phyloP scores from a whole-genome alignment of 2,113 vertebrate species.

The Ardeotis arabs region DNA sequence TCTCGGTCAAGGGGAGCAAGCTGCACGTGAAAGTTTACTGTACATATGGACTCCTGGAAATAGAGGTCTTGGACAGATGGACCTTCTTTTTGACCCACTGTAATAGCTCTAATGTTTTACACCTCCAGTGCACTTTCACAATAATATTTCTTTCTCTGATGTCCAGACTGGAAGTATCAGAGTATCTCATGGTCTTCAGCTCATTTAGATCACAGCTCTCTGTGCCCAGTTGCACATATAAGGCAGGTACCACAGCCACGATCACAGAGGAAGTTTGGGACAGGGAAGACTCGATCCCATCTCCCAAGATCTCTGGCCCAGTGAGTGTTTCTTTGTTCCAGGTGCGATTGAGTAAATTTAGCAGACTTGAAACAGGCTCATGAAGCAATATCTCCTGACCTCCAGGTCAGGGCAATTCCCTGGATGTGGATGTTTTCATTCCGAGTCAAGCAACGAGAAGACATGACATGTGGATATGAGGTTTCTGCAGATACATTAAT shows the following conservation, averaged over 20 bases:
- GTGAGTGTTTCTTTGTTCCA: neutral
- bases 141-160: neutral
- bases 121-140: neutral
- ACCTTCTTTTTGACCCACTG: neutral
- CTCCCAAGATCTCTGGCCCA: neutral
- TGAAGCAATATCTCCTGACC: too few relatives aligned
- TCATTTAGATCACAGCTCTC: neutral
- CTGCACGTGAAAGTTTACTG: too few relatives aligned
- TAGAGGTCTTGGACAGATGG: neutral
- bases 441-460: neutral
- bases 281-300: neutral
- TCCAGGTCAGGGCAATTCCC: neutral
- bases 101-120: neutral
- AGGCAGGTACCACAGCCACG: accelerated
- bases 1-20: neutral
- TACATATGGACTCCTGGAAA: neutral
- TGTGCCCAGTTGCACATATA: too few relatives aligned
- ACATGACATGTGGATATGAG: neutral
- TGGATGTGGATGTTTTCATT: neutral
- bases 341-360: neutral
- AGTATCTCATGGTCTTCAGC: neutral
- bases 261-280: neutral
- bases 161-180: neutral
- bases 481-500: too few relatives aligned
- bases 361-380: neutral